Evolutionary conservation across 2,888 invertebrate species (phyloP).

Genomic region (Ophonus ardosiacus): DNA sequence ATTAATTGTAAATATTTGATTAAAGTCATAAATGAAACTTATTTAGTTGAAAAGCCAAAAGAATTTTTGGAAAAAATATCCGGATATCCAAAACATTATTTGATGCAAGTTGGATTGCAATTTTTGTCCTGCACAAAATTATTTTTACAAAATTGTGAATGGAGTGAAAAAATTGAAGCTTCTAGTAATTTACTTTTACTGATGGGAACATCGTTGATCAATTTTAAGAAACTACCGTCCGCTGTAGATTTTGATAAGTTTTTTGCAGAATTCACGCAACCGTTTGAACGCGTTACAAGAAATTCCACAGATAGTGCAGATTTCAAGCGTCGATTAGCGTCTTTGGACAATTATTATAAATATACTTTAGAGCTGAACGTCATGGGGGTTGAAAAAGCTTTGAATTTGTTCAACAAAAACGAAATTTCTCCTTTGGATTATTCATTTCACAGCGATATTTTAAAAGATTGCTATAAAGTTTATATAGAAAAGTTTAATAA

Average conservation of each 20-base stretch:
- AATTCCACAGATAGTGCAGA: background rate
- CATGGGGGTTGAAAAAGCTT: slow-evolving; percentile 9
- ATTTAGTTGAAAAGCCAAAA: background rate
- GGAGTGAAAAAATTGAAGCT: slow-evolving; percentile 22
- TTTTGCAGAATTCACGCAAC: slow-evolving; percentile 24
- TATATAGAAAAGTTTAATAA: slow-evolving; percentile 29
- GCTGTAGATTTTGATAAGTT: slow-evolving; percentile 28
- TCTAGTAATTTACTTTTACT: slow-evolving; percentile 20
- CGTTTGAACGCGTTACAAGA: slow-evolving; percentile 10
- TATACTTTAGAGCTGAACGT: background rate
- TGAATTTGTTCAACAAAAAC: background rate
- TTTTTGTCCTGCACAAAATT: background rate
- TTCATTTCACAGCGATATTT: background rate
- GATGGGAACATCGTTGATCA: slow-evolving; percentile 27
- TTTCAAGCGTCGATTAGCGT: slow-evolving; percentile 18
- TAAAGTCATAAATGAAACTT: slow-evolving; percentile 8
- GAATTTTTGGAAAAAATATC: background rate
- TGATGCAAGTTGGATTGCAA: background rate
- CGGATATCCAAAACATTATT: slow-evolving; percentile 19
- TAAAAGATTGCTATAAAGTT: background rate
- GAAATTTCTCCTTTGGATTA: background rate
- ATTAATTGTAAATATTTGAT: background rate
- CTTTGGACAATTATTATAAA: slow-evolving; percentile 24
- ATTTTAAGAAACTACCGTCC: slow-evolving; percentile 1
- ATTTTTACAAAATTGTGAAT: slow-evolving; percentile 11